These are phyloP conservation scores for Cerceris rybyensis DNA, from an alignment of 2,888 invertebrate genomes.

Conservation along the genomic window DNA sequence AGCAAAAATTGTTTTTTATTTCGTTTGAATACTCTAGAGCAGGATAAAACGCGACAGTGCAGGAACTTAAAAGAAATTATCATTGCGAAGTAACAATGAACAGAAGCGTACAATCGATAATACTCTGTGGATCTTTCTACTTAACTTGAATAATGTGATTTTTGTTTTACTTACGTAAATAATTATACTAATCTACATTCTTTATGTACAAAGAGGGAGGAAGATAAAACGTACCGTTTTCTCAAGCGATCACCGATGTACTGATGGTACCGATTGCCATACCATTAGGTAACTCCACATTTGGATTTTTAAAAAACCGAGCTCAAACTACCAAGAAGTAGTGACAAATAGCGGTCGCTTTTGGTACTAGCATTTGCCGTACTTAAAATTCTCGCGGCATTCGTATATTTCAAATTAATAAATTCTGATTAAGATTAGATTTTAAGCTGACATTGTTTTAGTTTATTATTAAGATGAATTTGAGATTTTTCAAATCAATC, in stretches of 20 bases:
- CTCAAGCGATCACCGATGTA: slow-evolving; percentile 67
- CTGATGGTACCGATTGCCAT: slow-evolving; percentile 61
- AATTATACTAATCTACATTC: slow-evolving; percentile 6
- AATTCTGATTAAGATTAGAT: no score
- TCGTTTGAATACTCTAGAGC: neutral
- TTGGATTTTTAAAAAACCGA: slow-evolving; percentile 66
- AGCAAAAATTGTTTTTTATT: neutral
- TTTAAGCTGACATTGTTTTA: no score
- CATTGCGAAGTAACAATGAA: neutral
- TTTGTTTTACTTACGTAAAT: slow-evolving; percentile 38
- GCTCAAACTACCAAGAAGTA: slow-evolving; percentile 14
- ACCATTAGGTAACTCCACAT: slow-evolving; percentile 69
- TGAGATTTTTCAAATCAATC: no score
- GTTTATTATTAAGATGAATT: no score
- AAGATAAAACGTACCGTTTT: slow-evolving; percentile 55
- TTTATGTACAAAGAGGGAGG: slow-evolving; percentile 12
- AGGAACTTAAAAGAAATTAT: neutral
- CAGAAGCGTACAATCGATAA: neutral
- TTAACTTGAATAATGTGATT: neutral
- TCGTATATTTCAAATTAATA: neutral
- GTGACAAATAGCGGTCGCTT: slow-evolving; percentile 35
- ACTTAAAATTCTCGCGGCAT: neutral
- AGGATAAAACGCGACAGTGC: no score
- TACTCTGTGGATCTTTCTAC: neutral
- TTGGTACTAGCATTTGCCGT: slow-evolving; percentile 18